Conservation (phyloP, 2,888 invertebrate species). For the Amiota communis region DNA sequence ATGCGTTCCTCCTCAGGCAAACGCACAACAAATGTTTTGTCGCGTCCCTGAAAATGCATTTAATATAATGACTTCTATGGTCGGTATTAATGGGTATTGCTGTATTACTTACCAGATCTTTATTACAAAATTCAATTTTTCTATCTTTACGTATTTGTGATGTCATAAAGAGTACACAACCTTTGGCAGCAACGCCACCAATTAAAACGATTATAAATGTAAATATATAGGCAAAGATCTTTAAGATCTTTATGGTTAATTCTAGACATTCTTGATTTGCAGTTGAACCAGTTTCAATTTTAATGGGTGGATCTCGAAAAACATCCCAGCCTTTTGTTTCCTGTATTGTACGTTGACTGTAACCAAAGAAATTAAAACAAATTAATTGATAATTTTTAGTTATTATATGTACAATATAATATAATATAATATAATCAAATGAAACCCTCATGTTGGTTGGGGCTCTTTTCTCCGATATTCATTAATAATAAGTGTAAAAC, state of each 20-base stretch:
- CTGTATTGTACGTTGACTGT: conserved; percentile 85
- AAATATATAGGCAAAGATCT: conserved; percentile 87
- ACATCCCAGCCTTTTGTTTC: conserved; percentile 98
- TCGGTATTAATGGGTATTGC: no score
- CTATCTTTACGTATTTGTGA: conserved; percentile 88
- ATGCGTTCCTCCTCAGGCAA: conserved; percentile 89
- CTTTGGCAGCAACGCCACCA: conserved; percentile 90
- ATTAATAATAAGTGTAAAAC: neutral
- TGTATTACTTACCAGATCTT: conserved; percentile 81
- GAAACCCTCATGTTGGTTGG: neutral
- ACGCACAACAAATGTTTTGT: conserved; percentile 87
- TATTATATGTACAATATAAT: neutral
- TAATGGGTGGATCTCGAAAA: conserved; percentile 91
- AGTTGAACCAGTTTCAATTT: conserved; percentile 90
- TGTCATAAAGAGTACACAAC: conserved; percentile 91
- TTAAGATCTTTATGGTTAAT: conserved; percentile 86
- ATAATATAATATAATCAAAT: neutral
- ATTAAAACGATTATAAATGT: conserved; percentile 89
- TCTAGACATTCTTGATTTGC: conserved; percentile 90
- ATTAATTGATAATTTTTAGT: neutral
- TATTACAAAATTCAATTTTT: conserved; percentile 86
- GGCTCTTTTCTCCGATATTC: neutral
- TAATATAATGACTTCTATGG: no score
- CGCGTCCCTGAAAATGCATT: conserved; percentile 78
- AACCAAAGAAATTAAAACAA: conserved; percentile 26